Conservation (phyloP, 1,140 invertebrate species). For the Drosophila sp. region DNA sequence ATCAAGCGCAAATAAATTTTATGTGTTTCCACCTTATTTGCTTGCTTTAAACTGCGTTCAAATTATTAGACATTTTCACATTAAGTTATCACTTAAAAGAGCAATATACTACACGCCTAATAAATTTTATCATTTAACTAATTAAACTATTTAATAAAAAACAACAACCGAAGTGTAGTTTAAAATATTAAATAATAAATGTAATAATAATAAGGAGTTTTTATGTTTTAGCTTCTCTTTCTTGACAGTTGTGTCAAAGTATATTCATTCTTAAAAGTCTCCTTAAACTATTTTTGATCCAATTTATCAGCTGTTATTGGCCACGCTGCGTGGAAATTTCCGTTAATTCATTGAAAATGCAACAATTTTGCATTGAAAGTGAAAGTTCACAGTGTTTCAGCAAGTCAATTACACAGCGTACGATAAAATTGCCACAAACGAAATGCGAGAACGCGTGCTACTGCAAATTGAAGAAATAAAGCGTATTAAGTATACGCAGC, state of each 20-base stretch:
- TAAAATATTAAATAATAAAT: too few relatives aligned
- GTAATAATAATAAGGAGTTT: too few relatives aligned
- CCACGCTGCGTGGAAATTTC: constrained; percentile 1
- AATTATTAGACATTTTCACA: constrained; percentile 9
- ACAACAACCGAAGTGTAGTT: too few relatives aligned
- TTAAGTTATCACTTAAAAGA: constrained; percentile 18
- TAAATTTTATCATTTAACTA: constrained; percentile 38
- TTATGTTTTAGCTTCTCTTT: too few relatives aligned
- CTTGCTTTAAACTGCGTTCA: constrained; percentile 7
- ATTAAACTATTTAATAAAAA: too few relatives aligned
- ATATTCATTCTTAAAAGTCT: too few relatives aligned
- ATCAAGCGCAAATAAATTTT: constrained; percentile 49
- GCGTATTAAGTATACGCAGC: constrained; percentile 61
- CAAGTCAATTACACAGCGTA: not conserved
- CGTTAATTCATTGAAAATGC: not conserved
- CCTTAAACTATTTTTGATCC: not conserved
- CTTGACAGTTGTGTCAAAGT: too few relatives aligned
- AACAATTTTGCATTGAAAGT: constrained; percentile 20
- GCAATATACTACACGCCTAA: constrained; percentile 53
- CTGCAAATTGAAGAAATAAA: constrained; percentile 10
- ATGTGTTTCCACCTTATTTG: constrained; percentile 68
- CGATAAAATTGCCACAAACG: constrained; percentile 23
- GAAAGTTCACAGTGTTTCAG: constrained; percentile 6
- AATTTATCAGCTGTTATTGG: constrained; percentile 27
- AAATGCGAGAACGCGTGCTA: constrained; percentile 2